Conservation (phyloP, 2,797 vertebrate species). For the Pristis pectinata region DNA sequence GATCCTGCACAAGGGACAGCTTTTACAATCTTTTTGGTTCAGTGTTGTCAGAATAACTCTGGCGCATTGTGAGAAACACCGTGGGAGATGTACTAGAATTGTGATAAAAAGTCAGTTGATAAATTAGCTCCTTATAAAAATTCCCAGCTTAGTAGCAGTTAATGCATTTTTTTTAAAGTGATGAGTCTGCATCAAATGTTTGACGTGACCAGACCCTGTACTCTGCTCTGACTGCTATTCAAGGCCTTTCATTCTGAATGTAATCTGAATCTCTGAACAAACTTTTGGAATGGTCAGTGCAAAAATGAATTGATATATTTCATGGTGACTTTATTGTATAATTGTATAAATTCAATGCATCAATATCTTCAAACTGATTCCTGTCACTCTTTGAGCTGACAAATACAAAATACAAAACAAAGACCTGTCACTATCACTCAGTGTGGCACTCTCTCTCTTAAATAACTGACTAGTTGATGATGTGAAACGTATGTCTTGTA, state of each 20-base stretch:
- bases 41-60: background rate
- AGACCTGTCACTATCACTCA: background rate
- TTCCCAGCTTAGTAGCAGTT: background rate
- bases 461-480: background rate
- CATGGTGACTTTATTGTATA: background rate
- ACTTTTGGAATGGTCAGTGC: background rate
- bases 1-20: background rate
- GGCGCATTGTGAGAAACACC: slow-evolving; percentile 18
- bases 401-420: background rate
- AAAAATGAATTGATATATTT: slow-evolving; percentile 7
- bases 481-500: background rate
- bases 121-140: slow-evolving; percentile 14
- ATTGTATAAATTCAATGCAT: background rate
- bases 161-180: background rate
- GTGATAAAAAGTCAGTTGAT: slow-evolving; percentile 23
- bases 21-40: slow-evolving; percentile 2
- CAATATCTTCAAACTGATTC: background rate
- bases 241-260: background rate
- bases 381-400: background rate
- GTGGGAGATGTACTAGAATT: background rate
- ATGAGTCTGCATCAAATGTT: slow-evolving; percentile 5
- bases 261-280: background rate
- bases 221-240: background rate
- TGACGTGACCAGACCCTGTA: background rate
- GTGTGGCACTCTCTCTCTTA: background rate